These are phyloP conservation scores for Chalcosyrphus nemorum DNA, from an alignment of 2,888 invertebrate species.

Conservation along the genomic window DNA sequence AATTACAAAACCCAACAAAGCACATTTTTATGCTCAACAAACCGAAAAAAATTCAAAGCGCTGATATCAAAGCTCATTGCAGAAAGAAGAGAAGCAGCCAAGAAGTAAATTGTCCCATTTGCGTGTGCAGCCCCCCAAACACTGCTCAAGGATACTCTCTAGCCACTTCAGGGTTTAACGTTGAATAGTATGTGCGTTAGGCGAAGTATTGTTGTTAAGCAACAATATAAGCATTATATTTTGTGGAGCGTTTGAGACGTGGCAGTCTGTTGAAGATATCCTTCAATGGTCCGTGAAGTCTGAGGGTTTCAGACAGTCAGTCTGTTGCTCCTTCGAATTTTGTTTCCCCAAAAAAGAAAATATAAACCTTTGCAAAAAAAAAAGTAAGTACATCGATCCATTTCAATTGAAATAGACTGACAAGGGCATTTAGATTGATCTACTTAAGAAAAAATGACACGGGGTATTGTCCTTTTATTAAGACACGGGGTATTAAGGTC, in stretches of 20 bases:
- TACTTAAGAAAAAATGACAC: too few species aligned
- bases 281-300: conserved; percentile 26
- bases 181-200: conserved; percentile 27
- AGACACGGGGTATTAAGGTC: too few species aligned
- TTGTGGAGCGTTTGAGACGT: not conserved
- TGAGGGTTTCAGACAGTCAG: not conserved
- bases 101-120: conserved; percentile 68
- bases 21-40: conserved; percentile 59
- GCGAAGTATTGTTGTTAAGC: conserved; percentile 46
- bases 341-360: not conserved
- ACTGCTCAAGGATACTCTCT: conserved; percentile 62
- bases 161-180: conserved; percentile 56
- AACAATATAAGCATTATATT: conserved; percentile 50
- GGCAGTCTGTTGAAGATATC: conserved; percentile 42
- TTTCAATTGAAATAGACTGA: too few species aligned
- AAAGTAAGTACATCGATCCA: too few species aligned
- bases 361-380: too few species aligned
- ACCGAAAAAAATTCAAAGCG: not conserved
- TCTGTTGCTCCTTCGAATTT: conserved; percentile 4
- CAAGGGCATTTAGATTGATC: too few species aligned
- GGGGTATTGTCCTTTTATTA: too few species aligned
- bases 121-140: conserved; percentile 61
- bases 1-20: conserved; percentile 13
- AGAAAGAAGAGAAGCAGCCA: conserved; percentile 3
- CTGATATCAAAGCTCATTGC: conserved; percentile 25